These are phyloP conservation scores for Coccyzus lansbergi DNA, from an alignment of 2,797 vertebrate species.

Conservation along the genomic window DNA sequence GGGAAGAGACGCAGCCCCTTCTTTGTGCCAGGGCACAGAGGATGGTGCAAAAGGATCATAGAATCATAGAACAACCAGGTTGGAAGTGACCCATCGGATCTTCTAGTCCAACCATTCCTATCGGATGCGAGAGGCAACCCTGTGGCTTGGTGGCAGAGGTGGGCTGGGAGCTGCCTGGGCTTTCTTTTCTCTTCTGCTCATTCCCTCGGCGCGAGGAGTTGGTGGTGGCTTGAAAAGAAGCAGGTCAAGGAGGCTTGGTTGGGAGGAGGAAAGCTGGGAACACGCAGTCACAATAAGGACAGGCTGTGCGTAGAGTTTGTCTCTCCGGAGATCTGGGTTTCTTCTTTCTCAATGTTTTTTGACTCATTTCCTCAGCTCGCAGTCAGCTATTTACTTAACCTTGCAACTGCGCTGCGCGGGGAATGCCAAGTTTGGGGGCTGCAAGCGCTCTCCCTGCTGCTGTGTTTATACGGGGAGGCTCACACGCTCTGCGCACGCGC, in stretches of 20 bases:
- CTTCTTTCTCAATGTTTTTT: conserved; percentile 72
- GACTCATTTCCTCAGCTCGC: conserved; percentile 76
- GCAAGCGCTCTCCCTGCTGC: conserved; percentile 16
- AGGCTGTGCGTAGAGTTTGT: conserved; percentile 30
- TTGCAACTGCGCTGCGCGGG: conserved; percentile 60
- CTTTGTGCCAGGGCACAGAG: not conserved
- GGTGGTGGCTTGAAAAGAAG: not conserved
- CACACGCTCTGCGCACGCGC: not conserved
- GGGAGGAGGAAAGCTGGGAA: not conserved
- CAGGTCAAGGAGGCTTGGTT: not conserved
- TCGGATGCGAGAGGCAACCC: not conserved
- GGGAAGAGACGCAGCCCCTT: not conserved
- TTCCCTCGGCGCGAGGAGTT: not conserved
- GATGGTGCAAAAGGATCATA: not conserved
- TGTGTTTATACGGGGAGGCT: not conserved
- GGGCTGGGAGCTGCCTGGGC: not conserved
- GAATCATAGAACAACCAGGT: too few species aligned
- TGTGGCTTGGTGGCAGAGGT: not conserved
- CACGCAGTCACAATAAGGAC: not conserved
- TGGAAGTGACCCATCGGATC: too few species aligned
- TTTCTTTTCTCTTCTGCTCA: not conserved
- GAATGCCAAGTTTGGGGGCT: conserved; percentile 59
- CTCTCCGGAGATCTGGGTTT: conserved; percentile 75
- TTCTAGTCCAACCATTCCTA: too few species aligned
- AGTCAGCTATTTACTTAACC: conserved; percentile 79